These are phyloP conservation scores for Falco naumanni DNA, from an alignment of 2,797 vertebrate species.

Conservation along the genomic window DNA sequence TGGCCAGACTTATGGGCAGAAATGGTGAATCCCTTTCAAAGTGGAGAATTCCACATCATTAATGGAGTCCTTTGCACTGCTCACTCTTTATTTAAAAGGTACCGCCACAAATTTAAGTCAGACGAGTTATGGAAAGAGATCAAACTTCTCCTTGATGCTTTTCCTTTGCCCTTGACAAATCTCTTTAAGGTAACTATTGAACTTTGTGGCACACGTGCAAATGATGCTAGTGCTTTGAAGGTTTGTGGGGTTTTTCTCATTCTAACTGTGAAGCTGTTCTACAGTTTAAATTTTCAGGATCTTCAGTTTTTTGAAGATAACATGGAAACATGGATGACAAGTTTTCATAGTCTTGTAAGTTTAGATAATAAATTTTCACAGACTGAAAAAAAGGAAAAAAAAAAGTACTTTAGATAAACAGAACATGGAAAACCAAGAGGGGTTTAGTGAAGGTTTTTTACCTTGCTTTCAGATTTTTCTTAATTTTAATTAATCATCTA, in stretches of 20 bases:
- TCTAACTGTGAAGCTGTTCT: too few relatives aligned
- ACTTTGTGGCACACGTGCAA: too few relatives aligned
- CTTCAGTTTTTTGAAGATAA: too few relatives aligned
- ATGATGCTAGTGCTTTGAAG: too few relatives aligned
- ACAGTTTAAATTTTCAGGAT: too few relatives aligned
- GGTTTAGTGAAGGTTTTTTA: background rate
- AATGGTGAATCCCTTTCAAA: slow-evolving; percentile 97
- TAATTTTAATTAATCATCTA: background rate
- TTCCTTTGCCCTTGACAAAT: slow-evolving; percentile 94
- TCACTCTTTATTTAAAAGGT: slow-evolving; percentile 98
- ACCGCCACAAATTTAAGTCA: slow-evolving; percentile 98
- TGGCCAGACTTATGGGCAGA: slow-evolving; percentile 97
- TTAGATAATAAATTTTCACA: too few relatives aligned
- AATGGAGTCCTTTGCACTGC: slow-evolving; percentile 96
- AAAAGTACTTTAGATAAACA: background rate
- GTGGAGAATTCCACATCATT: slow-evolving; percentile 97
- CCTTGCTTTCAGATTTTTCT: background rate
- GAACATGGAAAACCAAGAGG: background rate
- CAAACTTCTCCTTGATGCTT: slow-evolving; percentile 96
- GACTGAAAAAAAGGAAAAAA: background rate
- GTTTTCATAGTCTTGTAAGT: too few relatives aligned
- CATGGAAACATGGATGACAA: too few relatives aligned
- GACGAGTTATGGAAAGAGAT: slow-evolving; percentile 98
- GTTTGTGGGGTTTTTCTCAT: too few relatives aligned
- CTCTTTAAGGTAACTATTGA: slow-evolving; percentile 89